Percentiles rank a stretch among this genome's conserved stretches.
These are phyloP conservation scores for Scolopax bukidnonensis DNA, from an alignment of 2,797 vertebrate species.

Conservation along the genomic window DNA sequence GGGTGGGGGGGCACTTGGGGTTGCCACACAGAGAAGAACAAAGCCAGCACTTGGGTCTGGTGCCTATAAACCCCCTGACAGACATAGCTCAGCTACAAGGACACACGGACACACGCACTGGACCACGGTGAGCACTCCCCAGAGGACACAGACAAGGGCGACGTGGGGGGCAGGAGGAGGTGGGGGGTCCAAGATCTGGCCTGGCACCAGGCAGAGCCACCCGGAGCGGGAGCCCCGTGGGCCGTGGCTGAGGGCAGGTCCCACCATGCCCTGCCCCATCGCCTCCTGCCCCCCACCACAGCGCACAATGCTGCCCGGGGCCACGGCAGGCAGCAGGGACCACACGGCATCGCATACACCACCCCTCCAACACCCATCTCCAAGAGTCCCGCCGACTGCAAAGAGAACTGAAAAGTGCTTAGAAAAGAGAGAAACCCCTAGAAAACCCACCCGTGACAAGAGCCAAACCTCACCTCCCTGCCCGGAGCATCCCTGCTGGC, in stretches of 20 bases:
- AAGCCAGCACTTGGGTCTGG: slow-evolving; percentile 32
- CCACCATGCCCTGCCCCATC: slow-evolving; percentile 13
- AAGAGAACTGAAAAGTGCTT: neutral
- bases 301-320: neutral
- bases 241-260: neutral
- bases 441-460: neutral
- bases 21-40: neutral
- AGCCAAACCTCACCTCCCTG: neutral
- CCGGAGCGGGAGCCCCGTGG: neutral
- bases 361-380: neutral
- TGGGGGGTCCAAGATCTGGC: neutral
- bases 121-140: neutral
- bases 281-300: neutral
- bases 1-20: neutral
- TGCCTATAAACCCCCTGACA: neutral
- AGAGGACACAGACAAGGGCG: neutral
- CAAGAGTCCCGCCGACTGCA: neutral
- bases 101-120: neutral
- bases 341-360: accelerated
- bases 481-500: neutral
- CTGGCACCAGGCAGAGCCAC: neutral
- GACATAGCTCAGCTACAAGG: slow-evolving; percentile 28
- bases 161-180: neutral
- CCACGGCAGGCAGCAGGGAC: neutral
- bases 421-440: slow-evolving; percentile 13